Evolutionary conservation across 1,140 invertebrate genomes (phyloP).

Genomic region (Theocolax elegans): DNA sequence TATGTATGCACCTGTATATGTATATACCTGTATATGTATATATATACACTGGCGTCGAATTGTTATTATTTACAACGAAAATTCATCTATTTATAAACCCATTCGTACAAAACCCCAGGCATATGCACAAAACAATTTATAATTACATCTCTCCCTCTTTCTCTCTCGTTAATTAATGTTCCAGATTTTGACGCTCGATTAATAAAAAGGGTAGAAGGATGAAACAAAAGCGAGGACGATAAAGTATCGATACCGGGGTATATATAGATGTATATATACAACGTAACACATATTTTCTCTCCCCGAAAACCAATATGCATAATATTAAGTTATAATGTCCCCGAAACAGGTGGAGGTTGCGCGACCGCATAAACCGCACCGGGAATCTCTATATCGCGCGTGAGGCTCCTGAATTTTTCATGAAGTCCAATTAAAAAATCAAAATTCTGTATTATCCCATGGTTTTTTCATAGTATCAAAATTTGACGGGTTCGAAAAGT

Average conservation of each 20-base stretch:
- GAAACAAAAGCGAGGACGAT: not conserved
- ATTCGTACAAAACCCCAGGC: too few relatives aligned
- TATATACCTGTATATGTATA: too few relatives aligned
- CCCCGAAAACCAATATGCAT: slow-evolving; percentile 25
- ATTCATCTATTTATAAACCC: too few relatives aligned
- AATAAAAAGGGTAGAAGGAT: slow-evolving; percentile 2
- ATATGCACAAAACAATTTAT: not conserved
- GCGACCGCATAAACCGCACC: not conserved
- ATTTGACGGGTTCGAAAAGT: too few relatives aligned
- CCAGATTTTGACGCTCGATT: slow-evolving; percentile 1
- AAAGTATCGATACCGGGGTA: not conserved
- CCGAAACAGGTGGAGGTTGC: not conserved
- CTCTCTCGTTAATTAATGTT: not conserved
- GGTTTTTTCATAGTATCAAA: not conserved
- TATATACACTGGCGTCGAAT: too few relatives aligned
- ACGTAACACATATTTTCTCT: too few relatives aligned
- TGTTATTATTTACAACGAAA: too few relatives aligned
- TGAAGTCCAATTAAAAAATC: slow-evolving; percentile 15
- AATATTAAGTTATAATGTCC: slow-evolving; percentile 25
- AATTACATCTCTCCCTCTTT: not conserved
- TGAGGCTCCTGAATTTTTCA: not conserved
- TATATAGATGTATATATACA: not conserved
- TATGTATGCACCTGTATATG: too few relatives aligned
- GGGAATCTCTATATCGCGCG: not conserved
- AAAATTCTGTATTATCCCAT: not conserved